Base-by-base conservation (phyloP, 2,113 vertebrate species). In the Mormyrus iriodes region DNA sequence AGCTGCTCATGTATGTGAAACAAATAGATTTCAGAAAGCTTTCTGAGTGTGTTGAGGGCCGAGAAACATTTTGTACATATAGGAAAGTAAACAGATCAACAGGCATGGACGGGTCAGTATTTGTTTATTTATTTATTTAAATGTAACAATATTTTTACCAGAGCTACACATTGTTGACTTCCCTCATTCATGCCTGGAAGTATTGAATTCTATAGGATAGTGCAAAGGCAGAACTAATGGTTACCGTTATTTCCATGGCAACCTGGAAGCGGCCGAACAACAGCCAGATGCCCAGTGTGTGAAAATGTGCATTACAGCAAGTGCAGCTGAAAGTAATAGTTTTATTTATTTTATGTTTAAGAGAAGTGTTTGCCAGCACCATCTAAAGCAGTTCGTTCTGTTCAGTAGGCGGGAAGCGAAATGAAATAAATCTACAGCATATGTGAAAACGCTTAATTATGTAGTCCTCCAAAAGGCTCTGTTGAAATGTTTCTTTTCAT, bases 161-260 rank as follows among this genome's bases (percentile, higher is more conserved):
- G 31, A 35, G 31, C 15, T 39, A 39, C 55, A 13, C 49, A 86
- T 86, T 86, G 85, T 10, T 52, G 49, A 86, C 86, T 73, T 53
- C 90, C 61, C 90, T 91, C 84, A 89, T 92, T 92, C 88, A 58
- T 90, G 91, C 91, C 89, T 91, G 85, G 27, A 88, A 49, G 39
- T 19, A n/a, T 51, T 85, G 85, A 82, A 79, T 90, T 93, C 90
- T 89, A 87, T 90, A 88, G 69, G 88, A 90, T 92, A 89, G 92
- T 91, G 94, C 90, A 93, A 94, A 94, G 92, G 89, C 31, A 61
- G 31, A 88, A 90, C 90, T 88, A 94, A 92, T 91, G 89, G 89
- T 69, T 90, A 88, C 86, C 90, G 51, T 83, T 90, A 85, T 84
- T 61, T 89, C 92, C 90, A 48, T 3, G 15, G 89, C 82, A 90